These are phyloP conservation scores for Zaprionus africanus DNA, from an alignment of 1,140 invertebrate genomes.

Conservation along the genomic window DNA sequence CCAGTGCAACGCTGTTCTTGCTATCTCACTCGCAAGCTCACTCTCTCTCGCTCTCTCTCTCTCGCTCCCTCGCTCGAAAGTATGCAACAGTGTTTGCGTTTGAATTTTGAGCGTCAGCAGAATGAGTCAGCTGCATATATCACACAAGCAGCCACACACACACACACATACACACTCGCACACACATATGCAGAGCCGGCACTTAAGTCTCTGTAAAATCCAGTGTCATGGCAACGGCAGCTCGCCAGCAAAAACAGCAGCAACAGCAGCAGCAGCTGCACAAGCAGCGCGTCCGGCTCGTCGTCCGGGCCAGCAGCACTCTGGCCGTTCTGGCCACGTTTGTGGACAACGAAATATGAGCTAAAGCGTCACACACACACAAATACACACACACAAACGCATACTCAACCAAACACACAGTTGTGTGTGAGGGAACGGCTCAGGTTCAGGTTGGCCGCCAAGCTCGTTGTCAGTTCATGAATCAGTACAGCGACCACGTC, in stretches of 20 bases:
- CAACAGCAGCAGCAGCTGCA: conserved; percentile 48
- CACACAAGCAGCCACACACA: conserved; percentile 34
- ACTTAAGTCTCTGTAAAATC: conserved; percentile 83
- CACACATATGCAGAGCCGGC: conserved; percentile 39
- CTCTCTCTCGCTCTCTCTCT: neutral
- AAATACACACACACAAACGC: conserved; percentile 5
- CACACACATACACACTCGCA: conserved; percentile 10
- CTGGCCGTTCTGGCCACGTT: conserved; percentile 38
- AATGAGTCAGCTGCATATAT: conserved; percentile 81
- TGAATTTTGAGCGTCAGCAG: conserved; percentile 82
- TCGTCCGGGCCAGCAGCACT: conserved; percentile 12
- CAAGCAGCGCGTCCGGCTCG: conserved; percentile 31
- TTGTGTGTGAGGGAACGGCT: conserved; percentile 34
- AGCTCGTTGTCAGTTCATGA: conserved; percentile 79
- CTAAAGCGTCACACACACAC: conserved; percentile 42
- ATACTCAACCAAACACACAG: conserved; percentile 17
- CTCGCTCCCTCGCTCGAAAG: conserved; percentile 54
- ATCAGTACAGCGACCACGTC: conserved; percentile 67
- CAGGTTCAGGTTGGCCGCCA: conserved; percentile 71
- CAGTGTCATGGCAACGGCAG: conserved; percentile 74
- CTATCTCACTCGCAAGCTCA: conserved; percentile 10
- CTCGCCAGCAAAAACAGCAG: conserved; percentile 62
- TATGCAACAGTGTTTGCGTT: conserved; percentile 82
- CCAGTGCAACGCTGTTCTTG: neutral
- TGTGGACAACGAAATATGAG: conserved; percentile 59